Evolutionary conservation across 2,113 vertebrate species (phyloP), one percentile per base, ranked within the genome.

Genomic region (Candoia aspera): DNA sequence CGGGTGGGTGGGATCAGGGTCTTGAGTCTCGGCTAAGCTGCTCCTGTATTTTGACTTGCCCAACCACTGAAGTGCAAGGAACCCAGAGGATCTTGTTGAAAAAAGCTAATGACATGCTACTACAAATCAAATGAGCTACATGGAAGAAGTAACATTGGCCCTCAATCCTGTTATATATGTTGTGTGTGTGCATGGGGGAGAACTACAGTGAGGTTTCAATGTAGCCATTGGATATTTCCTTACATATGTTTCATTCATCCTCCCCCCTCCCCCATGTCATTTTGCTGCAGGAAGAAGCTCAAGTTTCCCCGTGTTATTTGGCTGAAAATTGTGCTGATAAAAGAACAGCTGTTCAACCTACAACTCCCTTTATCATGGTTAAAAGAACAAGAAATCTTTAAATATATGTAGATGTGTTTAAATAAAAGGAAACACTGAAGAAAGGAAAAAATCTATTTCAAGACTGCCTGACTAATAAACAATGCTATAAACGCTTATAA

Each of bases 141-240:
- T 73, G 91, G 96, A 95, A 95, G 94, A 96, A 96, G 93, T 60
- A 92, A 95, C 94, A 95, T 93, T 95, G 94, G 95, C 91, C 93
- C 94, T 95, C 92, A 96, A 93, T 92, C 93, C 94, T 93, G 84
- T 98, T 97, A 94, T 94, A 91, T 97, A 98, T 97, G 95, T 91
- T 96, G 68, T 84, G n/a, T n/a, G n/a, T n/a, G n/a, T n/a, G n/a
- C n/a, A n/a, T 93, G 15, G 68, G 1, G 68, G 13, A 3, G 15
- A 1, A 49, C 49, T 49, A 90, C 95, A 96, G 97, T 94, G 95
- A 97, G 97, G 95, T 83, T 96, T 84, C 86, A 94, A 94, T 96
- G 93, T 96, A 97, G 95, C 95, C 96, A 64, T 57, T 97, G 96
- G 97, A 98, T 97, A 96, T 95, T 93, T 90, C 83, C 57, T 0